Evolutionary conservation across 2,113 vertebrate species (phyloP).

Genomic region (Taxidea taxus): DNA sequence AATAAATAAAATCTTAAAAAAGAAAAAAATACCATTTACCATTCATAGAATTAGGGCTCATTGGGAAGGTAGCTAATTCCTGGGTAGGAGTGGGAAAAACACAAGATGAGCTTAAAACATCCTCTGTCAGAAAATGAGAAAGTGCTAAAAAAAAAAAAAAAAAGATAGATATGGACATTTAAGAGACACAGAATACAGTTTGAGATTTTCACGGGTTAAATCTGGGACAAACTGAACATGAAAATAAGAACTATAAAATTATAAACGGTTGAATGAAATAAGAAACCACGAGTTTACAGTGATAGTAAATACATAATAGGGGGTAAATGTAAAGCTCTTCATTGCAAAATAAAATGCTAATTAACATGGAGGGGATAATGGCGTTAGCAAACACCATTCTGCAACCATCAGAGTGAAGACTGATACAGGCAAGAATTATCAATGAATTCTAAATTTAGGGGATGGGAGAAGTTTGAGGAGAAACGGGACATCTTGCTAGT

Average conservation of each 20-base stretch:
- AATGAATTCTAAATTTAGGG: not conserved
- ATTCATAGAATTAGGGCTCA: not conserved
- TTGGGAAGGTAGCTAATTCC: not conserved
- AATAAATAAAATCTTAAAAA: no score
- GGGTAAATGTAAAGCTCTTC: not conserved
- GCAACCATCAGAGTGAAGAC: not conserved
- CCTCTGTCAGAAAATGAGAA: not conserved
- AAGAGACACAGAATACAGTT: not conserved
- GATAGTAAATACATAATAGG: not conserved
- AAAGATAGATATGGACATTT: not conserved
- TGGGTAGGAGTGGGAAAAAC: not conserved
- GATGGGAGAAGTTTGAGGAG: not conserved
- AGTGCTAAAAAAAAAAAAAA: not conserved
- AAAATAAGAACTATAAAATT: not conserved
- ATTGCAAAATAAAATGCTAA: not conserved
- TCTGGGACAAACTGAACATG: not conserved
- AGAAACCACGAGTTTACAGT: not conserved
- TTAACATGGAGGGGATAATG: not conserved
- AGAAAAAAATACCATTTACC: not conserved
- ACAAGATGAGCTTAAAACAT: not conserved
- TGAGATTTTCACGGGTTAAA: not conserved
- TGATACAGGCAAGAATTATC: not conserved
- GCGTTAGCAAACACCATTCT: not conserved
- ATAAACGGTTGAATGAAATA: not conserved
- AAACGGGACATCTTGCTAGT: not conserved